These are phyloP conservation scores for Pachycephus smyrnensis DNA, from an alignment of 2,888 invertebrate genomes.

Conservation along the genomic window DNA sequence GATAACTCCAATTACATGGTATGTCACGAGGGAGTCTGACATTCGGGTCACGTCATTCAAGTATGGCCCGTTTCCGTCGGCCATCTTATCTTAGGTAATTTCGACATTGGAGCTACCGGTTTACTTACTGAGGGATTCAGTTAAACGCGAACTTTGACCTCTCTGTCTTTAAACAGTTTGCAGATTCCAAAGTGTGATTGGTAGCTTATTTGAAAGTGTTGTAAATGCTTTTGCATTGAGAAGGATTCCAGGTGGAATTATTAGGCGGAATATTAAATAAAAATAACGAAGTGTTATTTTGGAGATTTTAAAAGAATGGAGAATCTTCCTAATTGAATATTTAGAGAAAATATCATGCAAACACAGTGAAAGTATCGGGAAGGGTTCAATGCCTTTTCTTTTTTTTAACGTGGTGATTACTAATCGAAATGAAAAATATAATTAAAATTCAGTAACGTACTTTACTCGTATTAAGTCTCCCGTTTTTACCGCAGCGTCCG, in stretches of 20 bases:
- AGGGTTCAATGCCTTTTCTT: neutral
- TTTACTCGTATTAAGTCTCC: constrained; percentile 2
- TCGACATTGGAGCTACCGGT: constrained; percentile 19
- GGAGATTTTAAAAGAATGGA: neutral
- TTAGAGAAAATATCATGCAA: neutral
- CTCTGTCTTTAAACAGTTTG: neutral
- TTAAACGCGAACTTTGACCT: neutral
- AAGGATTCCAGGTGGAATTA: neutral
- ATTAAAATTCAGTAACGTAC: neutral
- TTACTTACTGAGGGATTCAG: neutral
- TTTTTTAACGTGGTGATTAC: neutral
- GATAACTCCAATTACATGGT: constrained; percentile 52
- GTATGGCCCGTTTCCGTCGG: constrained; percentile 33
- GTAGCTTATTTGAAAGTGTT: neutral
- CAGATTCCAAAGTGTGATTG: neutral
- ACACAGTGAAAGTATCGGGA: neutral
- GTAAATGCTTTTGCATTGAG: neutral
- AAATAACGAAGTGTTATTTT: neutral
- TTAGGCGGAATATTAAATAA: neutral
- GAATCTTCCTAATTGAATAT: neutral
- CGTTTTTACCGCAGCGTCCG: neutral
- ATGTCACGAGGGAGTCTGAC: constrained; percentile 43
- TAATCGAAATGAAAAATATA: constrained; percentile 1
- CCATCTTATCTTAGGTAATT: constrained; percentile 28
- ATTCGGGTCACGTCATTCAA: constrained; percentile 54